phyloP scores from a whole-genome alignment of 2,888 invertebrate species.

The Clanis bilineata region DNA sequence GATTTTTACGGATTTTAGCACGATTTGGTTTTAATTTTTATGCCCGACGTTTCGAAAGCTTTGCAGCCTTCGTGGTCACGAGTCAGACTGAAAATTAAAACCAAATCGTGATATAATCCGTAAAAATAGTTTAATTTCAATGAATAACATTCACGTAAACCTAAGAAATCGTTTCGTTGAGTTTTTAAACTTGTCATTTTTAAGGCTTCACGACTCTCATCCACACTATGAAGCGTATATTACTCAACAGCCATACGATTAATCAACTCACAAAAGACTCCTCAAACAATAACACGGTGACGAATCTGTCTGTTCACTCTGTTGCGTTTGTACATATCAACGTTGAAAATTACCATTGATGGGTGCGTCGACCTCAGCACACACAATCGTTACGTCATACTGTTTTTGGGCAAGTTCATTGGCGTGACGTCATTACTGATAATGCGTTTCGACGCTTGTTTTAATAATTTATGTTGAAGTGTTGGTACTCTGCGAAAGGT shows the following conservation, averaged over 20 bases:
- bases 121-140: too few relatives aligned
- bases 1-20: too few relatives aligned
- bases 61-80: too few relatives aligned
- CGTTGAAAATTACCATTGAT: constrained; percentile 10
- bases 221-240: neutral
- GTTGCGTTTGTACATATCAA: constrained; percentile 28
- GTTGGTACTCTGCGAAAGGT: neutral
- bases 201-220: neutral
- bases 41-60: too few relatives aligned
- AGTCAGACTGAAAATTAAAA: too few relatives aligned
- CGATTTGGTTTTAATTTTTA: too few relatives aligned
- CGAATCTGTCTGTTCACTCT: constrained; percentile 38
- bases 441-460: neutral
- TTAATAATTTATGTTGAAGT: neutral
- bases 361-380: constrained; percentile 14
- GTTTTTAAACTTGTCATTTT: too few relatives aligned
- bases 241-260: neutral
- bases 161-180: too few relatives aligned
- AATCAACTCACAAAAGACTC: neutral
- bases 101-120: too few relatives aligned
- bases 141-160: too few relatives aligned
- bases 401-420: constrained; percentile 20
- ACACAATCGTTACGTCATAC: neutral
- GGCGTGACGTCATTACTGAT: constrained; percentile 15
- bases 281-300: constrained; percentile 34